Percentiles rank a stretch among this genome's conserved stretches.
phyloP scores from a whole-genome alignment of 2,888 invertebrate species.

The Timandra comae region DNA sequence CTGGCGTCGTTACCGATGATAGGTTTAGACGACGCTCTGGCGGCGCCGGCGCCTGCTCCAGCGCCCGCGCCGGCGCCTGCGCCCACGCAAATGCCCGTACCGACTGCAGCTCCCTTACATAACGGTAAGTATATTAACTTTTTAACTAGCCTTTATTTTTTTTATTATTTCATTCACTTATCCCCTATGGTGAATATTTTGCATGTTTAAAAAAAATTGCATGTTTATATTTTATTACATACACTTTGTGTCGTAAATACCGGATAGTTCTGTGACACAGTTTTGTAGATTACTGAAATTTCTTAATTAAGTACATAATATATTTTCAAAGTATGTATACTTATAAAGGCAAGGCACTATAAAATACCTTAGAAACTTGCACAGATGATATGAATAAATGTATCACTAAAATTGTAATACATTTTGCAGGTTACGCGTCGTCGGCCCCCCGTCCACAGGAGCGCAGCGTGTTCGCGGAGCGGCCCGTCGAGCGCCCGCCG shows the following conservation, averaged over 20 bases:
- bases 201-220: no score
- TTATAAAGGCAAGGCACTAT: no score
- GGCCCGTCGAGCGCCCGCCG: no score
- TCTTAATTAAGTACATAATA: no score
- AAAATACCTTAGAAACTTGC: no score
- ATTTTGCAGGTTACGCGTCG: conserved; percentile 10
- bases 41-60: conserved; percentile 26
- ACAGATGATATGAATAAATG: no score
- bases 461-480: background rate
- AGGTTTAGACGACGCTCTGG: conserved; percentile 78
- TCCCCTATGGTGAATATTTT: background rate
- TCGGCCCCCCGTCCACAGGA: conserved; percentile 10
- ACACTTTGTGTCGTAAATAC: no score
- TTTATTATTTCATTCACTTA: background rate
- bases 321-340: no score
- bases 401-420: no score
- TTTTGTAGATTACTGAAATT: no score
- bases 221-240: no score
- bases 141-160: background rate
- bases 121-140: conserved; percentile 14
- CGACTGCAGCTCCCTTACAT: conserved; percentile 11
- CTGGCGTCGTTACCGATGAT: conserved; percentile 87
- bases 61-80: conserved; percentile 19
- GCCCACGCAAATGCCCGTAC: conserved; percentile 2
- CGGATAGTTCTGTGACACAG: no score